Evolutionary conservation across 2,888 invertebrate species (phyloP).

Genomic region (Idaea aversata): DNA sequence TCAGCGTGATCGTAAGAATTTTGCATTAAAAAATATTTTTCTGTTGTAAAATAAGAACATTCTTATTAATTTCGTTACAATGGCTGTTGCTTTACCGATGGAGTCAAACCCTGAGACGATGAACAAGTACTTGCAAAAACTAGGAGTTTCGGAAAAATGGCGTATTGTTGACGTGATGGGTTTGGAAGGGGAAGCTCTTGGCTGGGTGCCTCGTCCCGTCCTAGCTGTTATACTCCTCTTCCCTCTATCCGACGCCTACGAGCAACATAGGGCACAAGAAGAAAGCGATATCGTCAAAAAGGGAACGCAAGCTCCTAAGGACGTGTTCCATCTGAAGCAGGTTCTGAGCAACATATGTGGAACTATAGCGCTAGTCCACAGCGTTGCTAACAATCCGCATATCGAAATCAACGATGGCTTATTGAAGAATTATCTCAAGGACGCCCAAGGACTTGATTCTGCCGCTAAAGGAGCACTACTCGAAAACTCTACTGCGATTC

Average conservation of each 20-base stretch:
- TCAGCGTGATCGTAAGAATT: neutral
- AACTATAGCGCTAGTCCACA: constrained; percentile 95
- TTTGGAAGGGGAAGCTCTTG: constrained; percentile 90
- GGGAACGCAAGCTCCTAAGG: constrained; percentile 78
- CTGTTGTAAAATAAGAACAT: neutral
- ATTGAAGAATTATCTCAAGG: constrained; percentile 87
- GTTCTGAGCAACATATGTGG: constrained; percentile 96
- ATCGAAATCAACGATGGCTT: constrained; percentile 83
- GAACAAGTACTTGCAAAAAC: constrained; percentile 85
- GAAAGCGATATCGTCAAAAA: constrained; percentile 80
- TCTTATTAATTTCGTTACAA: constrained; percentile 21
- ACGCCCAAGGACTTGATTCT: constrained; percentile 83
- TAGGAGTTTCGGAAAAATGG: constrained; percentile 91
- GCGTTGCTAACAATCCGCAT: constrained; percentile 93
- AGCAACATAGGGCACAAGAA: constrained; percentile 82
- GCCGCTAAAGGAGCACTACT: constrained; percentile 88
- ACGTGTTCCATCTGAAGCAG: constrained; percentile 93
- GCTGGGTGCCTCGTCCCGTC: constrained; percentile 92
- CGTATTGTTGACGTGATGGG: constrained; percentile 95
- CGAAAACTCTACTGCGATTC: constrained; percentile 85
- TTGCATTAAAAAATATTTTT: neutral
- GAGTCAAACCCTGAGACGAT: constrained; percentile 82
- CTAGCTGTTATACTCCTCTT: constrained; percentile 92
- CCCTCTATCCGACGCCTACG: constrained; percentile 89
- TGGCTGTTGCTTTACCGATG: constrained; percentile 63